phyloP scores from a whole-genome alignment of 2,888 invertebrate genomes.

The Netelia virgata region DNA sequence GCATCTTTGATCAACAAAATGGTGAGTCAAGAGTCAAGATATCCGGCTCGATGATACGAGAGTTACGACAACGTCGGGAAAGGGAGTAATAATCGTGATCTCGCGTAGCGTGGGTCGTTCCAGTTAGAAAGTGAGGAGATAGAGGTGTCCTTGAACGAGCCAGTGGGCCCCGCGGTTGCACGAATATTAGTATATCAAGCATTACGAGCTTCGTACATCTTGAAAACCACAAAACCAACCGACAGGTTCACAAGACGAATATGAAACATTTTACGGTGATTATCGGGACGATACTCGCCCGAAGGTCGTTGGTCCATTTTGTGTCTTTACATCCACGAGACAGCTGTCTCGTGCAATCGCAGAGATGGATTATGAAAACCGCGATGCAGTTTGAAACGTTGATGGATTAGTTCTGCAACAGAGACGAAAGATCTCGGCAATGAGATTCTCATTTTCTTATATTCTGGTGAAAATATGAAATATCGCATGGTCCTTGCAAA shows the following conservation, averaged over 20 bases:
- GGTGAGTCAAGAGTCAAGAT: conserved; percentile 37
- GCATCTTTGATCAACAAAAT: conserved; percentile 5
- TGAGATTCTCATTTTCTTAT: conserved; percentile 27
- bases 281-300: conserved; percentile 77
- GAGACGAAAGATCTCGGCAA: conserved; percentile 26
- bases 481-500: conserved; percentile 40
- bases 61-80: conserved; percentile 3
- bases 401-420: conserved; percentile 39
- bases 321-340: conserved; percentile 39
- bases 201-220: conserved; percentile 44
- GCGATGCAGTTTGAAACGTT: conserved; percentile 68
- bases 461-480: conserved; percentile 35
- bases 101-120: conserved; percentile 64
- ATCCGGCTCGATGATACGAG: conserved; percentile 45
- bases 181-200: conserved; percentile 61
- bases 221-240: conserved; percentile 79
- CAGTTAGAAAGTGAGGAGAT: conserved; percentile 67
- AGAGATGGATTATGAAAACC: conserved; percentile 80
- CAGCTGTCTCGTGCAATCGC: conserved; percentile 44
- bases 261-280: conserved; percentile 78
- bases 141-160: conserved; percentile 79
- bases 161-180: conserved; percentile 58
- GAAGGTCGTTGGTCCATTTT: conserved; percentile 75
- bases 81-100: conserved; percentile 50
- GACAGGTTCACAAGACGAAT: conserved; percentile 66